Conservation (phyloP, 2,113 vertebrate species). For the Melanostigma gelatinosum region DNA sequence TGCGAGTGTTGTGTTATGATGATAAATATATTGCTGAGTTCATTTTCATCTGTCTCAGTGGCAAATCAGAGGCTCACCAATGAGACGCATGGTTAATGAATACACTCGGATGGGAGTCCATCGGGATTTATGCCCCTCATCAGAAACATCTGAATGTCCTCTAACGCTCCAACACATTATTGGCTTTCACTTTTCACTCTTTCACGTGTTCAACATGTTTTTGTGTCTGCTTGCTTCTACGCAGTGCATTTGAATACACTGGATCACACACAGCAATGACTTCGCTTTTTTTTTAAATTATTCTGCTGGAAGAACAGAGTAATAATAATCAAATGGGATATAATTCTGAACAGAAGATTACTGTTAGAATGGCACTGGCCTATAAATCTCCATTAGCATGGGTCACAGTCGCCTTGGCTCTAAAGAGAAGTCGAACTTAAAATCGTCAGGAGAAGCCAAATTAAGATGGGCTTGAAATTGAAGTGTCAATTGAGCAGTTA, state of each 20-base stretch:
- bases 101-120: constrained; percentile 68
- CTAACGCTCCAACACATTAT: constrained; percentile 56
- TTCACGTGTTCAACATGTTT: constrained; percentile 49
- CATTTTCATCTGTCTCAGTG: constrained; percentile 83
- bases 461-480: constrained; percentile 74
- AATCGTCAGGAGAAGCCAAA: constrained; percentile 70
- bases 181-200: constrained; percentile 49
- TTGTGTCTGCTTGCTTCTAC: constrained; percentile 28
- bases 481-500: constrained; percentile 79
- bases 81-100: constrained; percentile 80
- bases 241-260: constrained; percentile 30
- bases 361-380: constrained; percentile 55
- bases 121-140: constrained; percentile 80
- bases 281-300: not conserved
- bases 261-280: constrained; percentile 11
- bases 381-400: constrained; percentile 74
- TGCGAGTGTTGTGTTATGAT: constrained; percentile 83
- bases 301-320: constrained; percentile 40
- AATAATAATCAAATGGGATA: constrained; percentile 65
- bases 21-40: constrained; percentile 85
- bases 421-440: constrained; percentile 59
- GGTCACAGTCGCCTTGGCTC: constrained; percentile 62
- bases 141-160: constrained; percentile 74
- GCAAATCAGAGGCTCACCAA: constrained; percentile 78
- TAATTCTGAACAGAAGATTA: constrained; percentile 71